A percentile compares a stretch with the other conserved stretches of the same genome.
These are phyloP conservation scores for Sebastes glaucus DNA, from an alignment of 2,797 vertebrate genomes.

Conservation along the genomic window DNA sequence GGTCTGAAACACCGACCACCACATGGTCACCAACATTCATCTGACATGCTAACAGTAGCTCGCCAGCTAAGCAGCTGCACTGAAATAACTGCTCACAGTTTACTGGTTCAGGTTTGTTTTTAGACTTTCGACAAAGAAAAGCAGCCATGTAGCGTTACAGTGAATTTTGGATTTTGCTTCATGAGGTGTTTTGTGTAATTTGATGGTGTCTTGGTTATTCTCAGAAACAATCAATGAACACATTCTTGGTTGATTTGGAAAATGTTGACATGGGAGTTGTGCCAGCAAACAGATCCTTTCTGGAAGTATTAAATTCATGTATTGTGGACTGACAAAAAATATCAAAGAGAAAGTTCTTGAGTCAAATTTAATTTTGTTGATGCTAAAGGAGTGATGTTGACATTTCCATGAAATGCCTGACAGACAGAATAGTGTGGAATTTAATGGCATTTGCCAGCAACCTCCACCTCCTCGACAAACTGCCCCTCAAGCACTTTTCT, in stretches of 20 bases:
- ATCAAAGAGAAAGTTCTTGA: background rate
- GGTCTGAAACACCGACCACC: background rate
- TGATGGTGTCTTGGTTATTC: background rate
- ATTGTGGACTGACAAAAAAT: background rate
- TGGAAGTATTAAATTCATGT: background rate
- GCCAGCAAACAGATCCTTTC: background rate
- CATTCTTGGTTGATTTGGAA: slow-evolving; percentile 19
- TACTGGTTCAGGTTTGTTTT: slow-evolving; percentile 37
- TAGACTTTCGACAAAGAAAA: background rate
- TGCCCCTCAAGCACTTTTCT: background rate
- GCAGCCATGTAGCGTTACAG: background rate
- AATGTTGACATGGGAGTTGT: slow-evolving; percentile 5
- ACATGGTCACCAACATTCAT: background rate
- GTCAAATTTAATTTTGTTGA: background rate
- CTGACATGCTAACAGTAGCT: background rate
- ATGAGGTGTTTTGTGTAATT: background rate
- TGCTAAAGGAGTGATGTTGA: background rate
- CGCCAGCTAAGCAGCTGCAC: background rate
- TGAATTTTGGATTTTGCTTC: background rate
- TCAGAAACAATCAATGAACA: background rate
- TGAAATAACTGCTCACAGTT: background rate
- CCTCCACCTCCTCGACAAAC: background rate
- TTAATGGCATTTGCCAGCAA: background rate
- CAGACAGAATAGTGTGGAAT: background rate
- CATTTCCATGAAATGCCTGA: background rate